Base-by-base conservation (phyloP, 2,888 invertebrate species). In the Fragum whitleyi region DNA sequence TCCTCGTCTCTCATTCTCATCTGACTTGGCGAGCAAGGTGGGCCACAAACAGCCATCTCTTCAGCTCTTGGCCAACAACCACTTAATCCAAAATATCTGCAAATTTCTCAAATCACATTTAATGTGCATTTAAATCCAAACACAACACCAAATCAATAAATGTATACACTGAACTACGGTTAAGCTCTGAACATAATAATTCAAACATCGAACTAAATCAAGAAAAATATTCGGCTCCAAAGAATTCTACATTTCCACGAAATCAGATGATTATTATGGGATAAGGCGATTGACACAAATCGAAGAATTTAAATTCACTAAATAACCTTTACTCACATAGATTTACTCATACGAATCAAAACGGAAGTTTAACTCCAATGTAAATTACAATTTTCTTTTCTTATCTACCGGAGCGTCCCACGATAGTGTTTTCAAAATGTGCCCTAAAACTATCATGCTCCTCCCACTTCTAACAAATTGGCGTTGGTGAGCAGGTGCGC, bases 341-440 rank as follows among this genome's bases (percentile, higher is more conserved):
- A 65, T 42, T 65, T 65, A 65, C 65, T 65, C 65, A 65, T 42
- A 42, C 36, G 11, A 36, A 65, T 36, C 42, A 65, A 65, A 65
- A 65, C 65, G 65, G 65, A 65, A 65, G 65, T 65, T 42, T 42
- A 65, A 23, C 65, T 65, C 65, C 65, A 21, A 42, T 65, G 65
- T 39, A 42, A 23, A 55, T 57, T 32, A 21, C 53, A 53, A 28
- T 32, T 55, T 51, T 55, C 36, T 55, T 67, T 75, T 57, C 59
- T 53, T 59, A 79, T 70, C 70, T 68, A 82, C 29, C 74, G 76
- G 74, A 79, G 83, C 82, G 79, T 82, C 72, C 69, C 53, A 69
- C 62, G 67, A 70, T 79, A 65, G 76, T 81, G 84, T 85, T 81
- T 85, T 85, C 81, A 81, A 85, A 85, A 77, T 81, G 81, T 85